Conservation (phyloP, 2,113 vertebrate species). For the Proterorhinus semilunaris region DNA sequence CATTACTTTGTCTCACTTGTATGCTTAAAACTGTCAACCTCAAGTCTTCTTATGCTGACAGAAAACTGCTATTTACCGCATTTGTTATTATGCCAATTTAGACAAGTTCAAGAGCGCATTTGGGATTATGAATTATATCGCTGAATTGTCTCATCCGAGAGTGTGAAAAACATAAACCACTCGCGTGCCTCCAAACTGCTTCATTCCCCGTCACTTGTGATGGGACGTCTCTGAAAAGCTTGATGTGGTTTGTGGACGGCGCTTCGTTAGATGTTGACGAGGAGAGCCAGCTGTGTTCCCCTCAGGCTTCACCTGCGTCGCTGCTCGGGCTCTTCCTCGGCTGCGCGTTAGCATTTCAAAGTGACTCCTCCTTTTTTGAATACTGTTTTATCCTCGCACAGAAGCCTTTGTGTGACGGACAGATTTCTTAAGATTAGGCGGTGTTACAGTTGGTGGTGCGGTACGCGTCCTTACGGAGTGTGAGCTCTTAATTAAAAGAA, state of each 20-base stretch:
- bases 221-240: slow-evolving; percentile 30
- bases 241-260: slow-evolving; percentile 37
- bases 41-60: too few species aligned
- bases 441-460: slow-evolving; percentile 13
- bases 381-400: slow-evolving; percentile 31
- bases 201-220: slow-evolving; percentile 33
- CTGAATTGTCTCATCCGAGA: not conserved
- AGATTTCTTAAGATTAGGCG: slow-evolving; percentile 32
- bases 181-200: slow-evolving; percentile 4
- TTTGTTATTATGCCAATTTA: not conserved
- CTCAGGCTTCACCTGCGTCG: slow-evolving; percentile 35
- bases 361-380: slow-evolving; percentile 37
- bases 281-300: slow-evolving; percentile 54
- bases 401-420: slow-evolving; percentile 30
- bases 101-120: not conserved
- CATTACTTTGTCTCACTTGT: too few species aligned
- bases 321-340: slow-evolving; percentile 32
- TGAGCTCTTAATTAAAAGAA: slow-evolving; percentile 42
- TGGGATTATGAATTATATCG: not conserved
- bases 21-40: too few species aligned
- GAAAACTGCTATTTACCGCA: not conserved
- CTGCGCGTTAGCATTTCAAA: slow-evolving; percentile 64
- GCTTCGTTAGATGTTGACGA: slow-evolving; percentile 59
- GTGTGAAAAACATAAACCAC: slow-evolving; percentile 10
- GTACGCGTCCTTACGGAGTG: slow-evolving; percentile 47